Evolutionary conservation across 2,888 invertebrate genomes (phyloP).

Genomic region (Disparrhopalites patrizii): DNA sequence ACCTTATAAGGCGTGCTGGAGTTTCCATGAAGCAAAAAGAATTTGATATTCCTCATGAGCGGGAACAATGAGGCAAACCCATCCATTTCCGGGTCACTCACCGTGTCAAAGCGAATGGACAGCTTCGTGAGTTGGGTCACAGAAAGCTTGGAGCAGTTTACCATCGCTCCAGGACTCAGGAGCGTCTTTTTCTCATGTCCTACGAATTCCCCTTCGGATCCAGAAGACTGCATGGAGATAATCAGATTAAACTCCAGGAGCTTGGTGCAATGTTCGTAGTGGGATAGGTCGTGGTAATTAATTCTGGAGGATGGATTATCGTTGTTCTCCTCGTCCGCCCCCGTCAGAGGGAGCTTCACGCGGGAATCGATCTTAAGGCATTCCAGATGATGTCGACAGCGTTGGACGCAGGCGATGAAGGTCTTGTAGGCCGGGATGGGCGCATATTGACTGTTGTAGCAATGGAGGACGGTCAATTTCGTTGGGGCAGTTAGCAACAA

Average conservation of each 20-base stretch:
- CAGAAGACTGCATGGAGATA: not conserved
- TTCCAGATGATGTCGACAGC: not conserved
- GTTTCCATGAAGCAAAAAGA: constrained; percentile 11
- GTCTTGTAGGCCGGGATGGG: not conserved
- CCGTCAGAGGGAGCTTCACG: not conserved
- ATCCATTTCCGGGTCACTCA: not conserved
- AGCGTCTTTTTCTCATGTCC: not conserved
- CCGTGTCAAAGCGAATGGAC: constrained; percentile 9
- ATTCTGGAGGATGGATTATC: not conserved
- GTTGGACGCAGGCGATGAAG: not conserved
- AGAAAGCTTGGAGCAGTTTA: not conserved
- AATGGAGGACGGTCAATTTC: not conserved
- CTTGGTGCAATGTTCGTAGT: not conserved
- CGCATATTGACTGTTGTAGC: constrained; percentile 5
- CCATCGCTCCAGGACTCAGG: not conserved
- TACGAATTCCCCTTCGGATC: not conserved
- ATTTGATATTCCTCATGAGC: not conserved
- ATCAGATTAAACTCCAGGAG: constrained; percentile 6
- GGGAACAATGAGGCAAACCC: not conserved
- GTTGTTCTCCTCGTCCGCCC: not conserved
- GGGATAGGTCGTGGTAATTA: not conserved
- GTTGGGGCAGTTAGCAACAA: not conserved
- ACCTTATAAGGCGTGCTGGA: not conserved
- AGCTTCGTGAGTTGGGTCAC: not conserved
- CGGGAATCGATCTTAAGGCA: not conserved